Percentiles rank a stretch among this genome's conserved stretches.
These are phyloP conservation scores for Scaptomyza pallida DNA, from an alignment of 1,140 invertebrate genomes.

Conservation along the genomic window DNA sequence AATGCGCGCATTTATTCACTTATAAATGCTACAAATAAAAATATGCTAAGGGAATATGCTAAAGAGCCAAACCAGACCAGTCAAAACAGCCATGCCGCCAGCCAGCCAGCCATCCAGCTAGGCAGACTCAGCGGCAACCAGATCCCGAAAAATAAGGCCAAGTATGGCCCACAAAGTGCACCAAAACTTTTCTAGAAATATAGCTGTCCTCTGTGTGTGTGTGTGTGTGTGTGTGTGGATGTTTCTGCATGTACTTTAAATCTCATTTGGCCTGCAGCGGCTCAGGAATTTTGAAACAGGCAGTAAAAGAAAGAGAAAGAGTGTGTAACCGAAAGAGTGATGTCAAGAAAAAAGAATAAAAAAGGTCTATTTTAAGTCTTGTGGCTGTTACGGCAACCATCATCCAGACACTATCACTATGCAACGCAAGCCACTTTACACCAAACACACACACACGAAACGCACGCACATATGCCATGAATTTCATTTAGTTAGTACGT, in stretches of 20 bases:
- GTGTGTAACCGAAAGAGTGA: neutral
- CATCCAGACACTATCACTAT: slow-evolving; percentile 72
- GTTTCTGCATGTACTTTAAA: slow-evolving; percentile 62
- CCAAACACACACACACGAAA: slow-evolving; percentile 41
- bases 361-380: slow-evolving; percentile 63
- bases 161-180: slow-evolving; percentile 55
- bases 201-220: slow-evolving; percentile 24
- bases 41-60: slow-evolving; percentile 78
- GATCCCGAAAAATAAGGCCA: slow-evolving; percentile 58
- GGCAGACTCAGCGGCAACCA: neutral
- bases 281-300: slow-evolving; percentile 60
- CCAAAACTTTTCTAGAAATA: slow-evolving; percentile 55
- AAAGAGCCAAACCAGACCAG: slow-evolving; percentile 61
- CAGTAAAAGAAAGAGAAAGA: slow-evolving; percentile 28
- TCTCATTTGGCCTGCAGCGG: slow-evolving; percentile 78
- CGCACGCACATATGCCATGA: slow-evolving; percentile 82
- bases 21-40: slow-evolving; percentile 82
- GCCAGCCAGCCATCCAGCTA: neutral
- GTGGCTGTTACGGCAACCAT: slow-evolving; percentile 52
- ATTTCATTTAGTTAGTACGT: slow-evolving; percentile 79
- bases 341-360: slow-evolving; percentile 10
- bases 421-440: slow-evolving; percentile 70
- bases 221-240: slow-evolving; percentile 28
- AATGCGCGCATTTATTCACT: slow-evolving; percentile 81
- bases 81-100: neutral